Evolutionary conservation across 2,797 vertebrate genomes (phyloP), one percentile per base, ranked within the genome.

Genomic region (Rhynchotus rufescens): DNA sequence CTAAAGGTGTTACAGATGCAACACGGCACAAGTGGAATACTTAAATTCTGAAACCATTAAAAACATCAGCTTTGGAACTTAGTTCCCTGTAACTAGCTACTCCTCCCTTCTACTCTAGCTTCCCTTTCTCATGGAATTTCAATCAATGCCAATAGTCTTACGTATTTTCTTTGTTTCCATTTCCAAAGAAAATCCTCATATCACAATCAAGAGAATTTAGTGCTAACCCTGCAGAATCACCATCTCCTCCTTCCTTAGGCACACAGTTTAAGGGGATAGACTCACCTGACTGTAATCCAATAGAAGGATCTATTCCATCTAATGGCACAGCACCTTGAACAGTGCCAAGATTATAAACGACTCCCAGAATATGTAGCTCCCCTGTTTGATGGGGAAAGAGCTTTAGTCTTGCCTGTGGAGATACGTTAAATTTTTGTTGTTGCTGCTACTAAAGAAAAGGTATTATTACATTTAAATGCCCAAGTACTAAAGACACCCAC

Each of bases 321-420:
- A 97, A 92, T 62, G 94, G 90, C 87, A 98, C 88, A 57, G 94
- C 97, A 89, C 97, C 86, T 67, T 98, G 97, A 67, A 98, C 92
- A 87, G 98, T 98, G 96, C 98, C 98, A 92, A 99, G 98, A 97
- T 99, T 98, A 97, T 99, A 99, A 82, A 98, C 98, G 91, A 99
- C 96, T 93, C 99, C 99, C 81, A 98, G 98, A 94, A 99, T 98
- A 95, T 98, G 98, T 96, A 99, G 98, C 94, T 99, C 98, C 95
- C 99, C 99, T 82, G 98, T 99, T 98, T 98, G 98, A 97, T 98
- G 98, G 92, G 99, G 99, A 97, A 99, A 98, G 97, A 99, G 97
- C 97, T 98, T 98, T 96, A 99, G 98, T 86, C 99, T 98, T 89
- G 98, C 99, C 99, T 99, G 97, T 97, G 97, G 97, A 97, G 96